Base-by-base conservation (phyloP, 2,113 vertebrate genomes). In the Amphiprion percula region DNA sequence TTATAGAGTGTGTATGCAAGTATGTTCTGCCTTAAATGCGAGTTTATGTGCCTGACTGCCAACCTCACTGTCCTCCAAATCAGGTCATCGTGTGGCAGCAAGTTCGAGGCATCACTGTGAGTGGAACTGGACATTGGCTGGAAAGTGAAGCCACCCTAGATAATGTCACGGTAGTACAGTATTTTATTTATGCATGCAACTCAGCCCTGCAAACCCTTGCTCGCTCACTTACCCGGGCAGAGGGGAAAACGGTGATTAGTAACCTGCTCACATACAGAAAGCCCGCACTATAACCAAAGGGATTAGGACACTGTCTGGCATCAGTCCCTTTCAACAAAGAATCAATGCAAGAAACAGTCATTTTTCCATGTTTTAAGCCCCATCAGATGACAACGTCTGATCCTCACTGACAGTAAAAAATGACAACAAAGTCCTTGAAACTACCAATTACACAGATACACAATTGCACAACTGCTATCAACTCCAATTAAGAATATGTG, bases 221-320 rank as follows among this genome's bases (percentile, higher is more conserved):
- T 66, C 6, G 9, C 50, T 56, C 52, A 68, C 37, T 24, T 67
- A 30, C 68, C 10, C 8, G 11, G 37, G 26, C 8, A 66, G 8
- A 47, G 37, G 50, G 39, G 37, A 49, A 93, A 82, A 68, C 74
- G 66, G 76, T 68, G 62, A 89, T 87, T 94, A 95, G 93, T 94
- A 95, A 93, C 93, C 92, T 94, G 95, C 91, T 94, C 55, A 46
- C 19, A 79, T 56, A 33, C 62, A 78, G 49, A 76, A 26, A 61
- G 47, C n/a, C 49, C 7, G 17, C 54, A 59, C 30, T 79, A 39
- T 70, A 68, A 74, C 68, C 73, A 85, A 72, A 74, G 52, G 47
- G 30, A 79, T 76, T 49, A 39, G 56, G 26, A 46, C 14, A 39
- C 23, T 9, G 33, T 60, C 50, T 55, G 60, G 26, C 65, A 64